Conservation (phyloP, 2,113 vertebrate genomes). For the Sardina pilchardus region DNA sequence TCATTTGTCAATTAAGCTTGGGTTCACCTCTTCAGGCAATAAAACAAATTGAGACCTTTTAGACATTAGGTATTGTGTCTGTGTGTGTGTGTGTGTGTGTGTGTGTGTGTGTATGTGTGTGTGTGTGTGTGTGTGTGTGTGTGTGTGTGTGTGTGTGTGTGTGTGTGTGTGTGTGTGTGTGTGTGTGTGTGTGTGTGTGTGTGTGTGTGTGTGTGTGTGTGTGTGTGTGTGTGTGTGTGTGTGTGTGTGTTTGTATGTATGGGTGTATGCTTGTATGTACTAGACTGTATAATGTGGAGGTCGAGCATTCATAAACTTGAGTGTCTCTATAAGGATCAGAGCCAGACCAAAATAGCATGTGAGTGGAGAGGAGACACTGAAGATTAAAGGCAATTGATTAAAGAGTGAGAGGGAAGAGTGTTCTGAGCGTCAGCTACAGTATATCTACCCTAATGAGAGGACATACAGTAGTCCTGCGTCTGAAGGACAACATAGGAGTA, state of each 20-base stretch:
- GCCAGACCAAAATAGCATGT: slow-evolving; percentile 45
- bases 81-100: background rate
- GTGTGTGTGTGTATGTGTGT: background rate
- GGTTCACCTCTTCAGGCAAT: background rate
- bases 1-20: background rate
- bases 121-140: background rate
- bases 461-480: slow-evolving; percentile 16
- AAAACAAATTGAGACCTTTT: background rate
- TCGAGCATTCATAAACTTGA: slow-evolving; percentile 49
- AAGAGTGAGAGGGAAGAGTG: slow-evolving; percentile 18
- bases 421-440: background rate
- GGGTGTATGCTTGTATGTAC: background rate
- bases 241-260: too few species aligned
- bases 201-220: background rate
- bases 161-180: too few species aligned
- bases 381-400: slow-evolving; percentile 51
- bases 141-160: too few species aligned
- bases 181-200: background rate
- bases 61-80: background rate
- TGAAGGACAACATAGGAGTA: background rate
- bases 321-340: slow-evolving; percentile 47
- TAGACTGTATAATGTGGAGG: slow-evolving; percentile 29
- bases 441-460: too few species aligned
- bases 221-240: too few species aligned
- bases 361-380: slow-evolving; percentile 43